Base-by-base conservation (phyloP, 1,140 invertebrate genomes). In the Zaprionus vittiger region DNA sequence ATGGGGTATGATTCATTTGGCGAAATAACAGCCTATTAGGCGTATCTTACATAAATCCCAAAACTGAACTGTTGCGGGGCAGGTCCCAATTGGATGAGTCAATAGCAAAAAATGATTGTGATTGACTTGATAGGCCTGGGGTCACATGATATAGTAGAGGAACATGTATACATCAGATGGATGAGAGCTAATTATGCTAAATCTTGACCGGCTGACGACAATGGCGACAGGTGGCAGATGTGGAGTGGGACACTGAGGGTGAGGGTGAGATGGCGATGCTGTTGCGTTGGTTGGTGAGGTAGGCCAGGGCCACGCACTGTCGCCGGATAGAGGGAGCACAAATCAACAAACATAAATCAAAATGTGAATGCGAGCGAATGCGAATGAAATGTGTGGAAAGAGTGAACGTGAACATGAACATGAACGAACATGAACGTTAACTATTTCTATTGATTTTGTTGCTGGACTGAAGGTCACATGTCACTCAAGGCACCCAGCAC, bases 401-500 rank as follows among this genome's bases (percentile, higher is more conserved):
- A 28, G 56, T 49, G 76, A 81, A 73, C 57, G 67, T 56, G 55
- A 47, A 52, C 54, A n/a, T 56, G 55, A 47, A 52, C 54, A 26
- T 54, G 52, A 54, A 54, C 44, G 44, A 80, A 73, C 54, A 56
- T 80, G 72, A 81, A 77, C 85, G 72, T 75, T 75, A 79, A 79
- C 73, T 73, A 52, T 66, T 54, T 84, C 79, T 89, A 90, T 90
- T 90, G 85, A 90, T 90, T 90, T 90, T 90, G 85, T 85, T 91
- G 86, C 73, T 91, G 67, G 65, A 80, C 73, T 80, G 85, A 90
- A 90, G 85, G 85, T 90, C 85, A 90, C 71, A 83, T 85, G 81
- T 67, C 70, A 52, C 78, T 71, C 69, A 77, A 63, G 37, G 41
- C 41, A 47, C 41, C 41, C n/a, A 47, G 41, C 41, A 17, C 70